Conservation (phyloP, 2,113 vertebrate species). For the Myodes glareolus region DNA sequence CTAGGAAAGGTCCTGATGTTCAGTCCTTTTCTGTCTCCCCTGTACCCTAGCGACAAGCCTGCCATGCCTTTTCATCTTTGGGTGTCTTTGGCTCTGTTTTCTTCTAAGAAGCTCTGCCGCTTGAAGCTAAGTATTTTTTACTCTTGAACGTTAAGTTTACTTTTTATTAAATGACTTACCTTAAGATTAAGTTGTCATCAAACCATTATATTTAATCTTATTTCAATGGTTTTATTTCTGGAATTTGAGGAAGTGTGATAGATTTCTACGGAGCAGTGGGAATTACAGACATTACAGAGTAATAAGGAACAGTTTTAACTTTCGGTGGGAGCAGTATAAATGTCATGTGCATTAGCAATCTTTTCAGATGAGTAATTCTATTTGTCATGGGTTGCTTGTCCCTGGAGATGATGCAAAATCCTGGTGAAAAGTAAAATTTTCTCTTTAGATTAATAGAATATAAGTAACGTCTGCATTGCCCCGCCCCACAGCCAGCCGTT, state of each 20-base stretch:
- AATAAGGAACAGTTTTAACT: slow-evolving; percentile 61
- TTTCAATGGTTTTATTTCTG: slow-evolving; percentile 53
- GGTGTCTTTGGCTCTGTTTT: background rate
- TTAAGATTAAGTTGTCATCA: slow-evolving; percentile 24
- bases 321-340: slow-evolving; percentile 64
- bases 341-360: slow-evolving; percentile 47
- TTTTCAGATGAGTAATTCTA: slow-evolving; percentile 56
- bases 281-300: slow-evolving; percentile 42
- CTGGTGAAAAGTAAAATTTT: background rate
- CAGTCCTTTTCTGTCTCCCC: background rate
- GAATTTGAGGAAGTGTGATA: slow-evolving; percentile 28
- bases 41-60: background rate
- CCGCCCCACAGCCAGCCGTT: too few species aligned
- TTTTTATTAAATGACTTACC: background rate
- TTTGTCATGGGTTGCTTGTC: slow-evolving; percentile 57
- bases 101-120: background rate
- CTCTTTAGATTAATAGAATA: background rate
- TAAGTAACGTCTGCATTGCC: background rate
- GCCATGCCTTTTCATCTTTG: background rate
- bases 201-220: background rate
- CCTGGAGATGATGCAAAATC: slow-evolving; percentile 9
- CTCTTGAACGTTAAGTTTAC: slow-evolving; percentile 7
- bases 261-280: background rate
- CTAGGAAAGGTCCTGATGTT: background rate
- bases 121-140: slow-evolving; percentile 5